These are phyloP conservation scores for Gobiocypris rarus DNA, from an alignment of 2,113 vertebrate species.

Conservation along the genomic window DNA sequence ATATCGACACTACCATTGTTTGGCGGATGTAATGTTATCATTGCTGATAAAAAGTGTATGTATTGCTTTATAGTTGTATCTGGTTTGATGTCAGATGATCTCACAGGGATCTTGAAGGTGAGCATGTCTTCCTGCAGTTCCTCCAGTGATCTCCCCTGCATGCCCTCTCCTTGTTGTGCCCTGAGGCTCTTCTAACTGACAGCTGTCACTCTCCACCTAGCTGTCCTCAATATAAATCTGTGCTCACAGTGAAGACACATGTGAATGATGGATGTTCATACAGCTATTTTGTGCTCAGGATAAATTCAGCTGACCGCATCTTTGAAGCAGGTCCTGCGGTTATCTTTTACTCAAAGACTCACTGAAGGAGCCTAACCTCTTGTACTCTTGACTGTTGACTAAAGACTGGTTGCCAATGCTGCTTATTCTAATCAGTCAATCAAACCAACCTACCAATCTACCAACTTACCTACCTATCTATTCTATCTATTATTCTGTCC, in stretches of 20 bases:
- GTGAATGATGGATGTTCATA: constrained; percentile 40
- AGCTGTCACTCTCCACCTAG: constrained; percentile 48
- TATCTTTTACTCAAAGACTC: constrained; percentile 41
- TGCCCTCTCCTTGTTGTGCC: constrained; percentile 8
- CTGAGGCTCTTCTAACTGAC: constrained; percentile 44
- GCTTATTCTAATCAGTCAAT: too few relatives aligned
- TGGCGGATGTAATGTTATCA: background rate
- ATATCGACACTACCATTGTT: background rate
- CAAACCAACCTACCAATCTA: too few relatives aligned
- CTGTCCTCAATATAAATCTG: constrained; percentile 46
- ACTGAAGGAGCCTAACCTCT: constrained; percentile 35
- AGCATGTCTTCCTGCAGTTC: background rate
- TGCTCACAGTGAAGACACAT: constrained; percentile 20
- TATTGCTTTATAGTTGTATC: background rate
- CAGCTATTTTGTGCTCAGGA: constrained; percentile 22
- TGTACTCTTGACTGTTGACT: background rate
- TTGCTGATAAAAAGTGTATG: background rate
- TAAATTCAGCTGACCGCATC: constrained; percentile 44
- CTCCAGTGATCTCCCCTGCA: background rate
- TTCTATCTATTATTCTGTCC: background rate
- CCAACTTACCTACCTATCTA: too few relatives aligned
- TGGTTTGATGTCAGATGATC: background rate
- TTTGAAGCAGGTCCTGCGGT: constrained; percentile 42
- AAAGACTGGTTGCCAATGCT: background rate
- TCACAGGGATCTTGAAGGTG: background rate